Evolutionary conservation across 2,797 vertebrate genomes (phyloP).

Genomic region (Oreonectes daqikongensis): DNA sequence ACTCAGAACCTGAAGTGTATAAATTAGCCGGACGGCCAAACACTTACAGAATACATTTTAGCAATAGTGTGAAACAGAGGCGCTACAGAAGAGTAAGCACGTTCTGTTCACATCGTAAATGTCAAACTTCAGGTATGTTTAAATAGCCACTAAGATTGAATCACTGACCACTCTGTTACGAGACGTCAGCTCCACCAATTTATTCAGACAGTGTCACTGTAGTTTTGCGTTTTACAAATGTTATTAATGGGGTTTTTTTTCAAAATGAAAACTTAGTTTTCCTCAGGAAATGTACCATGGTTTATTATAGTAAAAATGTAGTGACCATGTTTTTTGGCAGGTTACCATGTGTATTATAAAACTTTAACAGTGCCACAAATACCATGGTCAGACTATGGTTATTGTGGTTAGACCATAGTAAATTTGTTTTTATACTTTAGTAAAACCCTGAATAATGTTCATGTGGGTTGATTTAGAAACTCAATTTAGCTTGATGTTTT

Average conservation of each 20-base stretch:
- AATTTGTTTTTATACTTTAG: no score
- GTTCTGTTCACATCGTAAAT: conserved; percentile 18
- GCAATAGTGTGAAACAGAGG: conserved; percentile 9
- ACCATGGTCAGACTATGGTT: no score
- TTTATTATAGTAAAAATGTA: no score
- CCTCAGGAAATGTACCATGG: no score
- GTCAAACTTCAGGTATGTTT: conserved; percentile 32
- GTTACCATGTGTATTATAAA: no score
- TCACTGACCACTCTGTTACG: conserved; percentile 11
- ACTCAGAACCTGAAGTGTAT: background rate
- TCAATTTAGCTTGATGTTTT: conserved; percentile 13
- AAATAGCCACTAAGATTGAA: conserved; percentile 11
- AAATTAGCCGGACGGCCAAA: background rate
- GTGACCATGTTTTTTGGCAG: no score
- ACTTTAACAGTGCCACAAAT: no score
- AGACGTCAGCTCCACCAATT: background rate
- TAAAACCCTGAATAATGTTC: no score
- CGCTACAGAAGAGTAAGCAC: background rate
- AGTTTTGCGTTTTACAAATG: background rate
- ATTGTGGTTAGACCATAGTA: no score
- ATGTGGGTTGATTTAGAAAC: conserved; percentile 9
- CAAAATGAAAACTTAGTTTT: background rate
- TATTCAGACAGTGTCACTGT: background rate
- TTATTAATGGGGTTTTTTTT: background rate
- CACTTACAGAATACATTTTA: background rate